Conservation (phyloP, 1,140 invertebrate species). For the Hyphantria cunea region DNA sequence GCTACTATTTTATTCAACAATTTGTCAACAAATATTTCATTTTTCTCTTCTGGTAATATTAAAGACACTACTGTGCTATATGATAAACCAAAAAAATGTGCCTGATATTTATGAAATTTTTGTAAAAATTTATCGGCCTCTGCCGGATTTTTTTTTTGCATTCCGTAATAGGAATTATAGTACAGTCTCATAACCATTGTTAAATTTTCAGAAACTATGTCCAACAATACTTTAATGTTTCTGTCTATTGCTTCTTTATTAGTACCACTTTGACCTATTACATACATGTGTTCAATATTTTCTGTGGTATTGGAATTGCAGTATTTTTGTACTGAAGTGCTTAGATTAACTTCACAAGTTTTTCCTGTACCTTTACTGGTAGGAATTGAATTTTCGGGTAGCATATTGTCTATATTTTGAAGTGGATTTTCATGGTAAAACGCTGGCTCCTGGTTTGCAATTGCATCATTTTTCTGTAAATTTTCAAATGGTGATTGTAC, state of each 20-base stretch:
- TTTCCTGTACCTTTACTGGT: too few species aligned
- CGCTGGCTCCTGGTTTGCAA: background rate
- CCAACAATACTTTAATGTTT: slow-evolving; percentile 12
- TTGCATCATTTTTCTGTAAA: background rate
- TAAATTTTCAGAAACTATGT: slow-evolving; percentile 19
- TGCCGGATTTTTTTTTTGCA: background rate
- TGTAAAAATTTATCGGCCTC: background rate
- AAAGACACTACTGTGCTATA: slow-evolving; percentile 20
- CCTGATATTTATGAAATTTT: slow-evolving; percentile 11
- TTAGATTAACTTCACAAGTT: background rate
- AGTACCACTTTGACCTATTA: background rate
- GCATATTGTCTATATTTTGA: too few species aligned
- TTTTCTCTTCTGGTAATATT: slow-evolving; percentile 29
- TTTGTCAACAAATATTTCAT: slow-evolving; percentile 11
- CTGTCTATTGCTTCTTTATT: background rate
- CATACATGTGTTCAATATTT: background rate
- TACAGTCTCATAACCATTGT: slow-evolving; percentile 15
- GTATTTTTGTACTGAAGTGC: background rate
- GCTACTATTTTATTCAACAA: slow-evolving; percentile 25
- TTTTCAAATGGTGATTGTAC: background rate
- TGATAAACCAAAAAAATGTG: slow-evolving; percentile 31
- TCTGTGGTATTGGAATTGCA: background rate
- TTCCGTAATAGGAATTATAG: background rate
- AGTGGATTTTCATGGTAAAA: too few species aligned
- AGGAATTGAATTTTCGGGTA: too few species aligned